Conservation (phyloP, 2,113 vertebrate species). For the Urocitellus parryii region DNA sequence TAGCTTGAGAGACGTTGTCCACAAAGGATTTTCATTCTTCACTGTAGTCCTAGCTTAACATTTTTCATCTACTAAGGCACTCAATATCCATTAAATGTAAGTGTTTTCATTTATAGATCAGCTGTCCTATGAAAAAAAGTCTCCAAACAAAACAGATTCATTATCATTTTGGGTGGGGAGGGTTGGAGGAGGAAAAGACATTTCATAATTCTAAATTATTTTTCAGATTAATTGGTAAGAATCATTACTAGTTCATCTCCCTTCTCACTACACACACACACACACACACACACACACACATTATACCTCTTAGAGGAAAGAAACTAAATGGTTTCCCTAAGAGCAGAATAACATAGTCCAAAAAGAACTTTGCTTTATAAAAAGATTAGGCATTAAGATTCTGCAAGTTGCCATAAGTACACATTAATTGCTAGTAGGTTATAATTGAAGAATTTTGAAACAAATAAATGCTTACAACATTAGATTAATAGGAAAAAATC, state of each 20-base stretch:
- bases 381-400: slow-evolving; percentile 42
- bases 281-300: no score
- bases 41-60: not conserved
- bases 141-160: not conserved
- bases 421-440: slow-evolving; percentile 14
- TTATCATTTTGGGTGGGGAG: not conserved
- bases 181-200: not conserved
- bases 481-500: not conserved
- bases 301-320: not conserved
- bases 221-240: not conserved
- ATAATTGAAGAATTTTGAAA: not conserved
- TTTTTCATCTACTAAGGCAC: not conserved
- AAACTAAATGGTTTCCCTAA: not conserved
- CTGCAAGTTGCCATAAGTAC: not conserved
- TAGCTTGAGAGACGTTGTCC: not conserved
- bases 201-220: not conserved
- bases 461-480: not conserved
- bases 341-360: not conserved
- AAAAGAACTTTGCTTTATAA: not conserved
- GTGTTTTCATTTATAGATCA: not conserved
- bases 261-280: not conserved
- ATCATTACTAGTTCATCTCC: not conserved
- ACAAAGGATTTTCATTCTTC: not conserved
- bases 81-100: not conserved
- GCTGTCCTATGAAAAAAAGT: slow-evolving; percentile 17